Percentiles rank a stretch among this genome's conserved stretches.
Evolutionary conservation across 2,888 invertebrate genomes (phyloP).

Genomic region (Eristalis pertinax): DNA sequence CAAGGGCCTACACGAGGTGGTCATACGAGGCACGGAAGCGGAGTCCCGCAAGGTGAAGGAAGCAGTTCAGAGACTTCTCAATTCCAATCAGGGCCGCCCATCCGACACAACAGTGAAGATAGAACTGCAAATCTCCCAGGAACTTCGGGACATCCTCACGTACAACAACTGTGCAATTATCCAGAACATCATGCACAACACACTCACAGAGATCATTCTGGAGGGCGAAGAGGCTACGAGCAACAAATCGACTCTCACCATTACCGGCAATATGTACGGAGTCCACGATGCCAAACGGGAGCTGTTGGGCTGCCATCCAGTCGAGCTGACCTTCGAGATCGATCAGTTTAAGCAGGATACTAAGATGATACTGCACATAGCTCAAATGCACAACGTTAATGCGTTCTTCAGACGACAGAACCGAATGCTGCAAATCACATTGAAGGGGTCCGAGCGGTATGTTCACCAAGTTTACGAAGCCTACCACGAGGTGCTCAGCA

Average conservation of each 20-base stretch:
- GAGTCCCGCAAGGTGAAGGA: not conserved
- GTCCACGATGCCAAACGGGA: not conserved
- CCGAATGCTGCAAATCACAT: not conserved
- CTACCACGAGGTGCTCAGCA: not conserved
- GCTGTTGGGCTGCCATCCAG: not conserved
- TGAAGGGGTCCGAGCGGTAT: not conserved
- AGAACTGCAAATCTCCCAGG: not conserved
- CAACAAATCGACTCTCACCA: not conserved
- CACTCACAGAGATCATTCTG: not conserved
- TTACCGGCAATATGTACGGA: not conserved
- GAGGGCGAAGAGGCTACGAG: not conserved
- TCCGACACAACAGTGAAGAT: not conserved
- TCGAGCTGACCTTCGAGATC: not conserved
- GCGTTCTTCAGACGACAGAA: not conserved
- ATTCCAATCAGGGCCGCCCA: not conserved
- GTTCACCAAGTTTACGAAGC: not conserved
- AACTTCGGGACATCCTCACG: not conserved
- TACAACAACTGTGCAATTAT: not conserved
- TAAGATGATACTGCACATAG: not conserved
- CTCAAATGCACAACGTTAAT: not conserved
- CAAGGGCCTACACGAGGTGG: not conserved
- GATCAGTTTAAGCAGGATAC: not conserved
- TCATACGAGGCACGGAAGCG: not conserved
- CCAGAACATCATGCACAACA: not conserved
- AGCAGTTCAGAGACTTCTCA: not conserved